phyloP scores from a whole-genome alignment of 1,140 invertebrate genomes.

The Ylistrum balloti region DNA sequence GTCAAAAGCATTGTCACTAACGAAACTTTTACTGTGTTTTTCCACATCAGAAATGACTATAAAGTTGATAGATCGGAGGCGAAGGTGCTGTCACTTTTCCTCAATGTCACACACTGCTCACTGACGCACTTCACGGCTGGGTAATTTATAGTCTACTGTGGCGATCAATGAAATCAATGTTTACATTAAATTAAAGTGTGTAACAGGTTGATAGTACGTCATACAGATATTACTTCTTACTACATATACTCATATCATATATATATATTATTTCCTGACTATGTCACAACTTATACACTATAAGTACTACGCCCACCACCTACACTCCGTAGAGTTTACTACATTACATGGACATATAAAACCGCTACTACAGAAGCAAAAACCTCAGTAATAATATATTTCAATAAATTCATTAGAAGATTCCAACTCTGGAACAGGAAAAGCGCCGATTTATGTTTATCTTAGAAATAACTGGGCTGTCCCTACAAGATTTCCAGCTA shows the following conservation, averaged over 20 bases:
- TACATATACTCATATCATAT: neutral
- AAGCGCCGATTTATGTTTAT: no score
- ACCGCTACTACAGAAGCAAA: no score
- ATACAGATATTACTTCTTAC: neutral
- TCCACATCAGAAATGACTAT: neutral
- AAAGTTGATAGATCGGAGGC: neutral
- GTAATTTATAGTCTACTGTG: neutral
- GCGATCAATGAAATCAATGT: neutral
- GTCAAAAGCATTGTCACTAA: neutral
- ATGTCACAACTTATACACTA: neutral
- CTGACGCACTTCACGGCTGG: neutral
- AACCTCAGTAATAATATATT: no score
- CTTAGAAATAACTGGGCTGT: no score
- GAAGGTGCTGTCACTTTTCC: neutral
- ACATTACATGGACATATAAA: no score
- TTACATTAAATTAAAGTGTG: neutral
- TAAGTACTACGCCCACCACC: neutral
- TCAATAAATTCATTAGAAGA: no score
- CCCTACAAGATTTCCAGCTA: no score
- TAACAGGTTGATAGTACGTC: neutral
- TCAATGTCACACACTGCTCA: neutral
- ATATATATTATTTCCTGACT: conserved; percentile 27
- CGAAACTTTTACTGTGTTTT: neutral
- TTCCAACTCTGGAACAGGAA: no score
- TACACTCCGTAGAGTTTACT: no score